A percentile compares a stretch with the other conserved stretches of the same genome.
Evolutionary conservation across 2,888 invertebrate species (phyloP).

Genomic region (Erannis defoliaria): DNA sequence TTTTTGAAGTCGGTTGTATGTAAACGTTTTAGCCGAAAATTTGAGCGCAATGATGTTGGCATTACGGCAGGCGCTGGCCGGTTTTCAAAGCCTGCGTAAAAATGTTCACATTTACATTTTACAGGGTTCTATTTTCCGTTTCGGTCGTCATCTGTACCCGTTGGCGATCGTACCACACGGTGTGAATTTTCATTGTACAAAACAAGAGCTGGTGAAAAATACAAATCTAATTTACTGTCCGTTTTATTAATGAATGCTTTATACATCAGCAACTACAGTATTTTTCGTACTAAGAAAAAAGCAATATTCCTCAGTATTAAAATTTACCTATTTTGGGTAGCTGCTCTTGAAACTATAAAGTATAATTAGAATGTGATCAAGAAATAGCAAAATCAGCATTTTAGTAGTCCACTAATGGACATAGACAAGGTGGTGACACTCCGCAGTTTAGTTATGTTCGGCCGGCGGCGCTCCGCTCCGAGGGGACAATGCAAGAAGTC

Average conservation of each 20-base stretch:
- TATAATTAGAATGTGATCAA: too few species aligned
- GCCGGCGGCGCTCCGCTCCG: too few species aligned
- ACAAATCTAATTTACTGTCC: slow-evolving; percentile 9
- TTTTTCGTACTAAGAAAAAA: too few species aligned
- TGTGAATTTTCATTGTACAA: slow-evolving; percentile 14
- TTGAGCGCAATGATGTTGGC: slow-evolving; percentile 2
- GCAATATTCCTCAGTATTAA: too few species aligned
- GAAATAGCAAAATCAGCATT: too few species aligned
- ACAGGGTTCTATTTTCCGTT: slow-evolving; percentile 38
- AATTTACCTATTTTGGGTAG: too few species aligned
- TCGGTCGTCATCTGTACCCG: slow-evolving; percentile 18
- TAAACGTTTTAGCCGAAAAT: not conserved
- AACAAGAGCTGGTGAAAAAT: slow-evolving; percentile 7
- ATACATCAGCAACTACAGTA: not conserved
- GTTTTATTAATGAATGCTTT: not conserved
- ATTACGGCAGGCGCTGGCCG: slow-evolving; percentile 8
- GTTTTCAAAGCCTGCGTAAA: slow-evolving; percentile 40
- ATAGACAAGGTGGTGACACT: too few species aligned
- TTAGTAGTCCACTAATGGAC: too few species aligned
- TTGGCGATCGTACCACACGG: slow-evolving; percentile 7
- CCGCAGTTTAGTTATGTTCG: too few species aligned
- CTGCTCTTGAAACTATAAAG: too few species aligned
- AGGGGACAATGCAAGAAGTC: too few species aligned
- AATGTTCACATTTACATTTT: slow-evolving; percentile 51
- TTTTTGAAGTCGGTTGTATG: not conserved